These are phyloP conservation scores for Drosophila yooni DNA, from an alignment of 2,888 invertebrate genomes.

Conservation along the genomic window DNA sequence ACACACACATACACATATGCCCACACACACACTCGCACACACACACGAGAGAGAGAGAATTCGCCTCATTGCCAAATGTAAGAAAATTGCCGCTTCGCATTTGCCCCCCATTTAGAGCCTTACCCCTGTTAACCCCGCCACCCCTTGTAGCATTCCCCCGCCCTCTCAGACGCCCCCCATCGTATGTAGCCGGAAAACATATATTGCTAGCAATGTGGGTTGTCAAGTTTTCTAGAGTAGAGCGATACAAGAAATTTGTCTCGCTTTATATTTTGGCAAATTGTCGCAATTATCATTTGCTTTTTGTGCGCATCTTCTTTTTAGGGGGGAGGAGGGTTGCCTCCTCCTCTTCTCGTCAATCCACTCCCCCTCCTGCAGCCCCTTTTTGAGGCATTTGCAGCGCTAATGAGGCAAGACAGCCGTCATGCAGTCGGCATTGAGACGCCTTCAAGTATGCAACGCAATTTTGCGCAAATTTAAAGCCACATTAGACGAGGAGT, in stretches of 20 bases:
- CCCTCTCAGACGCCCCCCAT: background rate
- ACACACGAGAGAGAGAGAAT: background rate
- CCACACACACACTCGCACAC: background rate
- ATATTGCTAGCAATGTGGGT: conserved; percentile 59
- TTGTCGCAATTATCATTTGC: conserved; percentile 77
- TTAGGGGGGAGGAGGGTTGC: background rate
- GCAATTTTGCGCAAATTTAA: conserved; percentile 49
- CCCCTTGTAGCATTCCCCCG: background rate
- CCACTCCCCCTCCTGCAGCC: background rate
- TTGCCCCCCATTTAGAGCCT: background rate
- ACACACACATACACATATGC: conserved; percentile 3
- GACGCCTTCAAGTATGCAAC: conserved; percentile 46
- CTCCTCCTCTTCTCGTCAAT: no score
- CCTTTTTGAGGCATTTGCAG: conserved; percentile 7
- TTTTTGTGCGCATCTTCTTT: conserved; percentile 47
- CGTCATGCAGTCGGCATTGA: conserved; percentile 37
- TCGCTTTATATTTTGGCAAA: conserved; percentile 64
- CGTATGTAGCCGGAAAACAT: conserved; percentile 35
- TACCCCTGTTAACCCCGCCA: background rate
- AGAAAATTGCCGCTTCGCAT: conserved; percentile 48
- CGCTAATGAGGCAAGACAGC: conserved; percentile 65
- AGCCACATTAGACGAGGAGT: conserved; percentile 8
- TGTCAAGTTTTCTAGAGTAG: conserved; percentile 61
- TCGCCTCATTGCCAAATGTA: conserved; percentile 66
- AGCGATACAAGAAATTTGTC: conserved; percentile 67